Evolutionary conservation across 2,113 vertebrate genomes (phyloP), one percentile per base, ranked within the genome.

Genomic region (Montifringilla adamsi): DNA sequence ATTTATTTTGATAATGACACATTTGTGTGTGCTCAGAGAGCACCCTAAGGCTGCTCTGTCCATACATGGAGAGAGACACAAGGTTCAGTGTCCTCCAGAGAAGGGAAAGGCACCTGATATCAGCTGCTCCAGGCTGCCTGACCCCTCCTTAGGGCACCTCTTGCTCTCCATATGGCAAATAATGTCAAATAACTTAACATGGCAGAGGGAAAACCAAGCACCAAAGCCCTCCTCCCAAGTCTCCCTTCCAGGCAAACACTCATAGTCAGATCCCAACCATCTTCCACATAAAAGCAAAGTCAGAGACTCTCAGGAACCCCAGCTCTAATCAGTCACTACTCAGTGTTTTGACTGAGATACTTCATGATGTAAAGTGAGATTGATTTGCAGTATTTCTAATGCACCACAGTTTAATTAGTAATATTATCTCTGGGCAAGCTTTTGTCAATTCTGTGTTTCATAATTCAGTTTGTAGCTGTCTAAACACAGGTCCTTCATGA

Each of bases 401-500:
- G 44, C 90, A 94, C 86, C 81, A 91, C 4, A 15, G 49, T 95
- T 97, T 94, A 97, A 97, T 96, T 97, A 95, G 69, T 79, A 96
- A 79, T 94, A 96, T 94, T 21, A 87, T 87, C 93, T 95, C 77
- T 84, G 56, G n/a, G 59, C 63, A 96, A 88, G 68, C 47, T 67
- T 83, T 80, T 50, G 95, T 95, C 89, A 86, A 92, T 58, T 66
- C 35, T 58, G 16, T 26, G 8, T 30, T 66, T 30, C 15, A 6
- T 30, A 96, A 84, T 84, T 96, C 82, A 58, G 63, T 89, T 83
- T 86, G 59, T 77, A 77, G 63, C 53, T 93, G 13, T 81, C 77
- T 94, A 96, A 97, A 95, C 67, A 93, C 35, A 79, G 53, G 63
- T 44, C 27, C 33, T 87, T 44, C 67, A 55, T 12, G 15, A 77